Percentiles rank a stretch among this genome's conserved stretches.
Evolutionary conservation across 2,888 invertebrate genomes (phyloP).

Genomic region (Steinernema carpocapsae): DNA sequence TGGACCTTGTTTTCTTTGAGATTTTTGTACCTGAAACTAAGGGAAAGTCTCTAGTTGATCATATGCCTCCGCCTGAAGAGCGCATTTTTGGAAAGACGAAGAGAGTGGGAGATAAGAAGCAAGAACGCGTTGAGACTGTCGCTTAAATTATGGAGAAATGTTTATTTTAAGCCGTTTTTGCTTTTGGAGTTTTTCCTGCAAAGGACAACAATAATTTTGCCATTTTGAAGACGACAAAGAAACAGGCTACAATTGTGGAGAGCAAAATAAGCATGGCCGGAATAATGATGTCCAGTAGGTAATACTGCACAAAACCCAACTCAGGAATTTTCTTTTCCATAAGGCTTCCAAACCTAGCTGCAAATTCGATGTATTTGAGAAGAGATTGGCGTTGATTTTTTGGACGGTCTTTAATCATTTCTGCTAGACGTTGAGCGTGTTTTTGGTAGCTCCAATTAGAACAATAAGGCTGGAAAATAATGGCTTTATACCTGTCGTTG

Average conservation of each 20-base stretch:
- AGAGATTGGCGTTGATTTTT: not conserved
- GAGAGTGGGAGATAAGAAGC: not conserved
- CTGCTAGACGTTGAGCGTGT: not conserved
- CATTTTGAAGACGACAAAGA: no score
- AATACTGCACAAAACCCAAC: not conserved
- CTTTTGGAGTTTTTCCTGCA: no score
- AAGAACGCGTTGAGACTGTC: no score
- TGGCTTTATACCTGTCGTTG: not conserved
- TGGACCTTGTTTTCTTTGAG: conserved; percentile 53
- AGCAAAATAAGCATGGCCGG: no score
- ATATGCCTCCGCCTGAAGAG: conserved; percentile 49
- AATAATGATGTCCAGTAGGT: not conserved
- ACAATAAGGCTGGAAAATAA: no score
- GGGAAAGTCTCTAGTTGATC: conserved; percentile 55
- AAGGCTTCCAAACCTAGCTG: not conserved
- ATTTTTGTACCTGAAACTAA: conserved; percentile 61
- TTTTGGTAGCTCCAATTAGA: not conserved
- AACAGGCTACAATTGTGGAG: no score
- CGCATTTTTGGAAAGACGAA: conserved; percentile 39
- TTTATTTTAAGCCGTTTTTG: no score
- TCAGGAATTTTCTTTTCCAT: not conserved
- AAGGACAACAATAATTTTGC: no score
- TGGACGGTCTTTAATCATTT: not conserved
- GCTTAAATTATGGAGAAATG: no score
- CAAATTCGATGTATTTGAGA: not conserved